Conservation (phyloP, 2,888 invertebrate species). For the Oegoconia quadripuncta region DNA sequence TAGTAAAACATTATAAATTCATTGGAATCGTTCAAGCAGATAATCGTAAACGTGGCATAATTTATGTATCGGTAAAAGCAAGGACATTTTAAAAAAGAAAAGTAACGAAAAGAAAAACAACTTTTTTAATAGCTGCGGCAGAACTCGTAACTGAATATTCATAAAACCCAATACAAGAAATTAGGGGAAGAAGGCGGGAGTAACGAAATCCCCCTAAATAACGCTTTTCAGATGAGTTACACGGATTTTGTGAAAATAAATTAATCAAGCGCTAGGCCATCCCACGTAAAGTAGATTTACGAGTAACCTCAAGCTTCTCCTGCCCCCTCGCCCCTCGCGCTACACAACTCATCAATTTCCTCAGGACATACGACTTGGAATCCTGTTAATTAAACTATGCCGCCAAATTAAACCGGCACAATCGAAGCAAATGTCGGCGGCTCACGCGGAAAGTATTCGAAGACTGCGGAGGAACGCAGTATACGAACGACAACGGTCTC, state of each 20-base stretch:
- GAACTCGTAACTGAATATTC: conserved; percentile 9
- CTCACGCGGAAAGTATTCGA: conserved; percentile 31
- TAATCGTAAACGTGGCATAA: no score
- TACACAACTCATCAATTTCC: conserved; percentile 72
- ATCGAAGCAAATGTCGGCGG: conserved; percentile 24
- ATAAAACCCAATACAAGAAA: conserved; percentile 22
- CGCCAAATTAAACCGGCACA: conserved; percentile 54
- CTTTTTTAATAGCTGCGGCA: neutral
- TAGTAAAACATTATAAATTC: no score
- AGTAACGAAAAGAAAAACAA: neutral
- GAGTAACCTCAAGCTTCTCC: conserved; percentile 37
- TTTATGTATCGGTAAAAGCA: no score
- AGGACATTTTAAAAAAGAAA: neutral
- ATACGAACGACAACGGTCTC: no score
- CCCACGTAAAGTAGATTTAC: conserved; percentile 64
- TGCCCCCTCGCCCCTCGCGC: conserved; percentile 27
- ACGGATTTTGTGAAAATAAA: conserved; percentile 57
- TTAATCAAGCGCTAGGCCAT: conserved; percentile 58
- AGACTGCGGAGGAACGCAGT: no score
- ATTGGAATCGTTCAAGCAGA: no score
- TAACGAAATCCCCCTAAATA: conserved; percentile 37
- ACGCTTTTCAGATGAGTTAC: conserved; percentile 53
- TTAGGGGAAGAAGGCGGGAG: conserved; percentile 31
- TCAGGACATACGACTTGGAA: conserved; percentile 62
- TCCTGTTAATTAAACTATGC: conserved; percentile 72